Conservation (phyloP, 37 sponge, comb jelly and placozoan species). For the Beroe ovata region DNA sequence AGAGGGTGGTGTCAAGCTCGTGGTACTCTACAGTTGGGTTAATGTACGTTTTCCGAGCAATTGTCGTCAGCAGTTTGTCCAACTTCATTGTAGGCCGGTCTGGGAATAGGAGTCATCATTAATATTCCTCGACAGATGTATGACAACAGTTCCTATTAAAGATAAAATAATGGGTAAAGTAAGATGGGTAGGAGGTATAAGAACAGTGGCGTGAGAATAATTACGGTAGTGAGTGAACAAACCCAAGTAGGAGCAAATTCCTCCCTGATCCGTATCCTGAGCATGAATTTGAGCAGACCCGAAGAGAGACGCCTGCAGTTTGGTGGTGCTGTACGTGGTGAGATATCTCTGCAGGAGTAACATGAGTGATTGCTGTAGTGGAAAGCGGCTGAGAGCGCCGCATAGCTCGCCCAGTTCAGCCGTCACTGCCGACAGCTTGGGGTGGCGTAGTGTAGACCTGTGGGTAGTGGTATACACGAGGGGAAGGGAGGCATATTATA, state of each 20-base stretch:
- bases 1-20: slow-evolving; percentile 3
- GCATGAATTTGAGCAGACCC: background rate
- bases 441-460: slow-evolving; percentile 31
- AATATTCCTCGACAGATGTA: too few species aligned
- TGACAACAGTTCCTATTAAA: too few species aligned
- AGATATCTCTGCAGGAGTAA: slow-evolving; percentile 29
- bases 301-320: slow-evolving; percentile 30
- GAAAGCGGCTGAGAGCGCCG: background rate
- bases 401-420: slow-evolving; percentile 21
- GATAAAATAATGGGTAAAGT: too few species aligned
- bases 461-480: background rate
- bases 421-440: slow-evolving; percentile 1
- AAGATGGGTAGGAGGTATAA: too few species aligned
- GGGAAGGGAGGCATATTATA: too few species aligned
- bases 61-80: background rate
- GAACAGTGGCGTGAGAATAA: too few species aligned
- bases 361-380: slow-evolving; percentile 1
- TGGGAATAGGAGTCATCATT: too few species aligned
- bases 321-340: slow-evolving; percentile 35
- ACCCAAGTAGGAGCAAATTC: slow-evolving; percentile 25
- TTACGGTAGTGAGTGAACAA: background rate
- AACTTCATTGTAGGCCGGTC: slow-evolving; percentile 27
- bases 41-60: slow-evolving; percentile 14
- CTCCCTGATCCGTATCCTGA: slow-evolving; percentile 10
- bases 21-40: background rate